Base-by-base conservation (phyloP, 2,797 vertebrate genomes). In the Sebastes hubbsi region DNA sequence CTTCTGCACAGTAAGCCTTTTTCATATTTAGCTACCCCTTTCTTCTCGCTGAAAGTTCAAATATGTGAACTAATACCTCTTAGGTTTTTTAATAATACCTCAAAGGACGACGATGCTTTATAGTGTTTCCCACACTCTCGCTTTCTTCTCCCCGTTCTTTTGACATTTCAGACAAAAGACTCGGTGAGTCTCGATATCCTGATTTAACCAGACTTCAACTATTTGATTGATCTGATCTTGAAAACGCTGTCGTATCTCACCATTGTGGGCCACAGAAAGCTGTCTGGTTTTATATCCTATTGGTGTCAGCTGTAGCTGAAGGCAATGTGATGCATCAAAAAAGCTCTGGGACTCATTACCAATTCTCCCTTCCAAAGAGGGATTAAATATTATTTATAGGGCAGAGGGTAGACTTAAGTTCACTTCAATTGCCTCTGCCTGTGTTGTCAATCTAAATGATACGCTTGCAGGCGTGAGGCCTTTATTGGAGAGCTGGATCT, bases 351-450 rank as follows among this genome's bases (percentile, higher is more conserved):
- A 90, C 81, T 93, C 92, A 92, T 94, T 91, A 91, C 87, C 82
- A 75, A 88, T 88, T 88, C 88, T 91, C 85, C 79, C 72, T 91
- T 88, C 87, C 88, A 91, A 89, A 90, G 86, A 87, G 64, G 91
- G 92, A 94, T 94, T 93, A 91, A 92, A 92, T 90, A 90, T 92
- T 93, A 94, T 95, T 95, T 94, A 93, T 94, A 92, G 89, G 85
- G 92, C 83, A 89, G 82, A 59, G 87, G 86, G 86, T 87, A 85
- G 91, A 90, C 80, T 90, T 91, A 92, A 94, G 88, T 92, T 92
- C 90, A 88, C 91, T 93, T 90, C 88, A 92, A 88, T 89, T 92
- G 89, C 93, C 76, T 90, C 88, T 87, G 85, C 84, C 78, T 88
- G 82, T 92, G 87, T 88, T 93, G 94, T 94, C 94, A 92, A 86